A percentile compares a stretch with the other conserved stretches of the same genome.
Evolutionary conservation across 2,797 vertebrate species (phyloP).

Genomic region (Rhynchonycteris naso): DNA sequence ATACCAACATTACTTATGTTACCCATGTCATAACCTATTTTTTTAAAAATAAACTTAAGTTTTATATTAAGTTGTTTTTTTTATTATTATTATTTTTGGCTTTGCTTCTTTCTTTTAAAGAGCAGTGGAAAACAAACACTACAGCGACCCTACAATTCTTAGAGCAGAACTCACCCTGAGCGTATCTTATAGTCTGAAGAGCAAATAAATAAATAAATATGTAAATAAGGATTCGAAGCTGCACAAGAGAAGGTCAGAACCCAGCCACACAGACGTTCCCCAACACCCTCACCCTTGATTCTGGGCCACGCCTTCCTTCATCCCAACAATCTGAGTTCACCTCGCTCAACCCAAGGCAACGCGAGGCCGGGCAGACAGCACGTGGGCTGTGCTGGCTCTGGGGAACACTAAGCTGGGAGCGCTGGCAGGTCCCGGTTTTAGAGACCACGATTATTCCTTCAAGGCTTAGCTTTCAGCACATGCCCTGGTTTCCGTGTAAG

Average conservation of each 20-base stretch:
- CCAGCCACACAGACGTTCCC: not conserved
- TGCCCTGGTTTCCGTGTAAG: constrained; percentile 71
- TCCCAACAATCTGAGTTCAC: not conserved
- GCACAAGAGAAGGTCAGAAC: not conserved
- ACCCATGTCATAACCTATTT: not conserved
- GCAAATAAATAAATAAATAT: not conserved
- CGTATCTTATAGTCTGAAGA: not conserved
- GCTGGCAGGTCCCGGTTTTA: not conserved
- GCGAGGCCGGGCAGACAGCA: not conserved
- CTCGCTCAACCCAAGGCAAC: not conserved
- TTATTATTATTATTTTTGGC: not conserved
- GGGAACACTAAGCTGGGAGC: not conserved
- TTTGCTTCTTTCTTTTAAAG: constrained; percentile 41
- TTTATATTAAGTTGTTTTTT: not conserved
- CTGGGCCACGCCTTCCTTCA: not conserved
- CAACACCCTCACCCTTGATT: not conserved
- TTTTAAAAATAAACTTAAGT: not conserved
- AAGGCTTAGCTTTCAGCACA: constrained; percentile 60
- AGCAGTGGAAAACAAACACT: not conserved
- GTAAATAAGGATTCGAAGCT: not conserved
- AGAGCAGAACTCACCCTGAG: too few species aligned
- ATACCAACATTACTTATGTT: too few species aligned
- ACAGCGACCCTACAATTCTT: not conserved
- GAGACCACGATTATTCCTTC: constrained; percentile 41
- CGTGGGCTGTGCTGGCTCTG: not conserved